Evolutionary conservation across 2,113 vertebrate species (phyloP).

Genomic region (Percopsis transmontana): DNA sequence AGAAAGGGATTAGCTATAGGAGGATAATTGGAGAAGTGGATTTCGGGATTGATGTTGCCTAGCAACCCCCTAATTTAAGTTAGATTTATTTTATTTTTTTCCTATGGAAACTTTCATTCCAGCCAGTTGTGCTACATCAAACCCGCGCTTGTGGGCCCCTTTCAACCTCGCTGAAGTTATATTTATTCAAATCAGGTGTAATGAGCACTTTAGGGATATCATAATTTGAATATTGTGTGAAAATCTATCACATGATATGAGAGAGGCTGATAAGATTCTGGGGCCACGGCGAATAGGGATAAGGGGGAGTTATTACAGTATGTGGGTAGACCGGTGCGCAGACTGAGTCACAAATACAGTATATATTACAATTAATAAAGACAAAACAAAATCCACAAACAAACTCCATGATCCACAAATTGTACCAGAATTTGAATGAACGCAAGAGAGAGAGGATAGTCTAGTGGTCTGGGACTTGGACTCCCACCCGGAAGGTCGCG

Average conservation of each 20-base stretch:
- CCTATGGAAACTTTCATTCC: conserved; percentile 43
- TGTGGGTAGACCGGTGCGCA: too few species aligned
- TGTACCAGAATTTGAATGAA: too few species aligned
- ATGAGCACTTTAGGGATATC: conserved; percentile 7
- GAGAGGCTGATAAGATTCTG: too few species aligned
- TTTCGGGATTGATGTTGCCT: conserved; percentile 52
- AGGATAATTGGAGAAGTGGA: conserved; percentile 51
- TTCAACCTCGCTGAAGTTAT: conserved; percentile 9
- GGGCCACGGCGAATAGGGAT: too few species aligned
- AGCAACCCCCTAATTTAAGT: conserved; percentile 52
- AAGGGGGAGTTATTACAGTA: too few species aligned
- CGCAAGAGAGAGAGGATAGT: too few species aligned
- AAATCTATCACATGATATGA: conserved; percentile 20
- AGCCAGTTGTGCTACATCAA: conserved; percentile 17
- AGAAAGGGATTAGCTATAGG: conserved; percentile 44
- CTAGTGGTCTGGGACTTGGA: too few species aligned
- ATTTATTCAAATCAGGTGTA: conserved; percentile 11
- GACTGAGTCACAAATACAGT: too few species aligned
- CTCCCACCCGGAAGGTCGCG: too few species aligned
- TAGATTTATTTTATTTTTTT: conserved; percentile 6
- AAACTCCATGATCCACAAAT: too few species aligned
- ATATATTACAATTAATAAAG: too few species aligned
- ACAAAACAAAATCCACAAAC: too few species aligned
- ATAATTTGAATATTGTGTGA: conserved; percentile 32
- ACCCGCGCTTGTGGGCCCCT: not conserved